Base-by-base conservation (phyloP, 2,888 invertebrate species). In the Norana najaformis region DNA sequence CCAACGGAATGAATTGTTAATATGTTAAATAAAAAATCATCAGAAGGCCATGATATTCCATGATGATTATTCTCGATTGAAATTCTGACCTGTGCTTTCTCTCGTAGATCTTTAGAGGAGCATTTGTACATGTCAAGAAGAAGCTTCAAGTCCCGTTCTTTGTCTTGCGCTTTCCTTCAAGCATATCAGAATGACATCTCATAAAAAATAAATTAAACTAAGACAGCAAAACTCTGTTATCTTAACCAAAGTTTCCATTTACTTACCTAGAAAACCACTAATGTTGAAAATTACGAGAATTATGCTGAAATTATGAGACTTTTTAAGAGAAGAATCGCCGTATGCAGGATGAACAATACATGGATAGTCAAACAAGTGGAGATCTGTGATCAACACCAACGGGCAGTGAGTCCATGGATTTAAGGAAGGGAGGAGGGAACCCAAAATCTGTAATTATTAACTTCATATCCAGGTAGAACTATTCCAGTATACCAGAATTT, bases 121-220 rank as follows among this genome's bases (percentile, higher is more conserved):
- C 98, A 97, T 95, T 98, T 99, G 95, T 98, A 98, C 98, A 98
- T 98, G 95, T 99, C 98, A 92, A 98, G 95, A 23, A 99, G 95
- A 0, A 99, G 95, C 94, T 98, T 98, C 96, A 98, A 96, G 95
- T 99, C 99, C 93, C 98, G 98, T 95, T 98, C 98, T 90, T 93
- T 93, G 89, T 98, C 95, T 97, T 98, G 94, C 37, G 94, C 93
- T 92, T 94, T 94, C 91, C 94, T 94, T 90, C 34, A 90, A 90
- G 34, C 30, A 39, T 30, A 85, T 4, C n/a, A 36, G 34, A 89
- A 89, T 35, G 23, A 6, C 38, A 88, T 30, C 30, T 30, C 23
- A 39, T 41, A 39, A 41, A 35, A 14, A 41, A 30, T 34, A n/a
- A 88, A 88, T 88, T 30, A 88, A 88, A 41, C 30, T 14, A 41